Base-by-base conservation (phyloP, 2,888 invertebrate genomes). In the Leptinotarsa rubiginosa region DNA sequence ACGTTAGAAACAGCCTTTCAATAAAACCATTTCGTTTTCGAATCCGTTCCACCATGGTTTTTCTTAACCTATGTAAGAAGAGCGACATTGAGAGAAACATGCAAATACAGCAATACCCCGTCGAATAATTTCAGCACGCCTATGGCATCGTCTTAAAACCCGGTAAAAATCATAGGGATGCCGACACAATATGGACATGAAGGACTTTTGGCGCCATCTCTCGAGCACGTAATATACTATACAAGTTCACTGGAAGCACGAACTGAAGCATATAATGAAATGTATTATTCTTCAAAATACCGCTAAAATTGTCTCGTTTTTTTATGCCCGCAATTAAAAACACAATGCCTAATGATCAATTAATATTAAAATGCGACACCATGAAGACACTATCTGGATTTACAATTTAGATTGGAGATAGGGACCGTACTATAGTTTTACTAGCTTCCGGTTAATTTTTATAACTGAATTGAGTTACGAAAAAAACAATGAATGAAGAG, bases 281-380 rank as follows among this genome's bases (percentile, higher is more conserved):
- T 84, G 83, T 83, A 84, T 84, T 84, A 84, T 84, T 83, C 83
- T 83, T 82, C 79, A 82, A 82, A 84, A 83, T 84, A 84, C 84
- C 84, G 83, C 83, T 84, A 83, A 84, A 84, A 83, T 82, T 81
- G 84, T 84, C 83, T 84, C 82, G 82, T 80, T 81, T 84, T 16
- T 84, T 83, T 82, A 81, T 81, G 81, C 81, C 80, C 79, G 79
- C 82, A 82, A 83, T 83, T 83, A 83, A 81, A 81, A 83, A 79
- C 77, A 83, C 81, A 82, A 81, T 81, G 80, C 81, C 80, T 83
- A 83, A 84, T 83, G 81, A 83, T 80, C 84, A 84, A 83, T 84
- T 84, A 84, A 74, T 79, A 76, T 79, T 70, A 74, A 76, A 73
- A 75, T 74, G 78, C 72, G 79, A 81, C 80, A 81, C 78, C 76